Conservation (phyloP, 2,888 invertebrate species). For the Loripinus fragilis region DNA sequence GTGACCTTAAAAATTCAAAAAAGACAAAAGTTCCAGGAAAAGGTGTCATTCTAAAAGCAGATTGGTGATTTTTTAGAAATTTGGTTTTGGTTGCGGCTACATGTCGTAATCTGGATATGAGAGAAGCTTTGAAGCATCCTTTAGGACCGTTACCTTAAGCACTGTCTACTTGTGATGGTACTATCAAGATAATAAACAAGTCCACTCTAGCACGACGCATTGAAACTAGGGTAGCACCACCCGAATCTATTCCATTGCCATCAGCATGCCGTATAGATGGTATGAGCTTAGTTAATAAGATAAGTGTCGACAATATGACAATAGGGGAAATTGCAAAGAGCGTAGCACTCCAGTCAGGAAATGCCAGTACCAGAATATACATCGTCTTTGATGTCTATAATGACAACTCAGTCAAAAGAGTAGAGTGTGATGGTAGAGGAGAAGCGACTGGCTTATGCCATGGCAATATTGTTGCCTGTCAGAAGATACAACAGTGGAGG, state of each 20-base stretch:
- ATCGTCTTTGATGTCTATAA: constrained; percentile 53
- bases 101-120: constrained; percentile 37
- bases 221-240: constrained; percentile 35
- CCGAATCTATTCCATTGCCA: constrained; percentile 29
- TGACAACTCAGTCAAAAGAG: constrained; percentile 49
- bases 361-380: constrained; percentile 37
- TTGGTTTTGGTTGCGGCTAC: constrained; percentile 42
- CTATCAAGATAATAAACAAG: constrained; percentile 57
- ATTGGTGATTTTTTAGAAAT: constrained; percentile 35
- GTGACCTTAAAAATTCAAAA: constrained; percentile 27
- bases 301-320: constrained; percentile 29
- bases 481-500: not conserved
- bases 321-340: constrained; percentile 15
- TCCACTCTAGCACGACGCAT: constrained; percentile 30
- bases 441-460: not conserved
- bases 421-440: constrained; percentile 27
- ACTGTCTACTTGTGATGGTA: too few species aligned
- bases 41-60: not conserved
- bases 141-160: too few species aligned
- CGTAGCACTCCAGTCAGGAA: constrained; percentile 17
- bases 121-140: constrained; percentile 48
- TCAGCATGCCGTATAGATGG: constrained; percentile 40
- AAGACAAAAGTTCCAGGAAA: constrained; percentile 12
- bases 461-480: not conserved
- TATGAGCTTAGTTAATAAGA: constrained; percentile 37